phyloP scores from a whole-genome alignment of 2,888 invertebrate species.

The Synanthedon vespiformis region DNA sequence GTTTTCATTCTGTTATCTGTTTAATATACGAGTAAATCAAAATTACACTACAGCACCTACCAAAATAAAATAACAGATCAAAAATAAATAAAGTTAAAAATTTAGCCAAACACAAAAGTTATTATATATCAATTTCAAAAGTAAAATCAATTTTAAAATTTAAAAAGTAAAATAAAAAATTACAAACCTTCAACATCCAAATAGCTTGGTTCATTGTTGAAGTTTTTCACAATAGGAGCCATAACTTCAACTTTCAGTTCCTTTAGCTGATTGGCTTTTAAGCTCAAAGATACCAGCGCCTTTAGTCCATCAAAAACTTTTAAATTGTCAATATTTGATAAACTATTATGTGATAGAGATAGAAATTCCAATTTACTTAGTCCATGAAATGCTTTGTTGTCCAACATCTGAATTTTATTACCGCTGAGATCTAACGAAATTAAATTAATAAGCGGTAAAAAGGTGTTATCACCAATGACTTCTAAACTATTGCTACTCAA shows the following conservation, averaged over 20 bases:
- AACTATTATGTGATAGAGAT: slow-evolving; percentile 43
- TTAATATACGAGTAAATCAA: too few species aligned
- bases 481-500: slow-evolving; percentile 78
- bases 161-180: neutral
- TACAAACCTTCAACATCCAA: slow-evolving; percentile 50
- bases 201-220: slow-evolving; percentile 29
- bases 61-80: too few species aligned
- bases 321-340: slow-evolving; percentile 34
- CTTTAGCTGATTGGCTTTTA: slow-evolving; percentile 44
- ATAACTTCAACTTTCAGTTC: slow-evolving; percentile 37
- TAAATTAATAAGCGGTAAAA: slow-evolving; percentile 51
- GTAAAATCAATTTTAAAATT: neutral
- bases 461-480: slow-evolving; percentile 82
- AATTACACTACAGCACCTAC: too few species aligned
- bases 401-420: slow-evolving; percentile 59
- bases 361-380: slow-evolving; percentile 32
- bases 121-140: neutral
- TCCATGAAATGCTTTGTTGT: slow-evolving; percentile 53
- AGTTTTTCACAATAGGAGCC: slow-evolving; percentile 42
- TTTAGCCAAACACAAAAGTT: neutral
- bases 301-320: slow-evolving; percentile 38
- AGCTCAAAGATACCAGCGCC: slow-evolving; percentile 31
- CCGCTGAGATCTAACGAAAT: slow-evolving; percentile 41
- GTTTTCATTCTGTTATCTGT: too few species aligned
- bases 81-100: too few species aligned